Evolutionary conservation across 2,888 invertebrate genomes (phyloP), one percentile per base, ranked within the genome.

Genomic region (Rhagophthalmus giganteus): DNA sequence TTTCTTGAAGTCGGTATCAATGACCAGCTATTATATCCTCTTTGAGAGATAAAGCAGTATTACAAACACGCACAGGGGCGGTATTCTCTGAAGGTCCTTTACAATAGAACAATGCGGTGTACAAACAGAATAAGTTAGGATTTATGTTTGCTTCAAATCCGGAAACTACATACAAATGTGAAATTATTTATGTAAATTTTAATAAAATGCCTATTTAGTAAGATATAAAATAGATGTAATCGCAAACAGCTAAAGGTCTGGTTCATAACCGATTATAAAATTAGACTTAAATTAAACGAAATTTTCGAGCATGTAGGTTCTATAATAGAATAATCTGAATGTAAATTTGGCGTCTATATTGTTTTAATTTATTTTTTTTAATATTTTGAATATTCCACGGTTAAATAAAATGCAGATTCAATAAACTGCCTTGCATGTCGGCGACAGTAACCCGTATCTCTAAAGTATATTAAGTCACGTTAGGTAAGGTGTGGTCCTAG

Each of bases 51-150:
- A 58, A 50, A 57, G 52, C 57, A 55, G 55, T 57, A 54, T 54
- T 50, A 58, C 56, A 56, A 59, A 55, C 61, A 56, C 58, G 58
- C 56, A 58, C 52, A 59, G 54, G 49, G 59, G 57, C 61, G 61
- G 61, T 57, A 54, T 57, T 59, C 47, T 61, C 55, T 60, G 57
- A 58, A 55, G 53, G 50, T 52, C 48, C 52, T 54, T 58, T 53
- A 61, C 61, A 61, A 61, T 61, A 58, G 61, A 61, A 61, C 61
- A 61, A 61, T 61, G 56, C 57, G 55, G 49, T 58, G 57, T 58
- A 57, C 57, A 55, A 54, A 56, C 52, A 55, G 58, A 61, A 60
- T 57, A 60, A 46, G 55, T 57, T 58, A 55, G 50, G 58, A 52
- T 57, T 57, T 56, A 59, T 59, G 54, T 50, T 37, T 42, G 33